Base-by-base conservation (phyloP, 2,113 vertebrate species). In the Phodopus roborovskii region DNA sequence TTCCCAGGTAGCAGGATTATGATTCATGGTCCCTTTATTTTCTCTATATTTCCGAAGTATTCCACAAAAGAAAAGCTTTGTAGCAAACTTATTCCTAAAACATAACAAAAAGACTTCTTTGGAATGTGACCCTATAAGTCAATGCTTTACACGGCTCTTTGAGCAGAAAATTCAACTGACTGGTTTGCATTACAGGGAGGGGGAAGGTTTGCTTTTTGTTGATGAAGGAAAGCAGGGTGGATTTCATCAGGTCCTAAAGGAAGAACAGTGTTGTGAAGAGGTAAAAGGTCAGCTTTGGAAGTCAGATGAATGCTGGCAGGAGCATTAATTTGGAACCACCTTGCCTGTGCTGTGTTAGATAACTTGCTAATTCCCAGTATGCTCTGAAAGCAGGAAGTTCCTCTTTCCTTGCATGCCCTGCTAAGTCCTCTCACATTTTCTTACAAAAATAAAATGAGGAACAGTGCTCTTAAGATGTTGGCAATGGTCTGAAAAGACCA, bases 221-320 rank as follows among this genome's bases (percentile, higher is more conserved):
- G 84, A n/a, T 95, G 89, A 92, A 71, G 1, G 42, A 39, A 90
- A 79, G 53, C 90, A 92, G 94, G 82, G 95, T 78, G 71, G 64
- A 56, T 90, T 94, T 88, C 26, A 1, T 77, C 79, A 90, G 64
- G 53, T 42, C 36, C 53, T 11, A 45, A 75, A 96, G 94, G 93
- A 96, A 92, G 86, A 62, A 48, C 39, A 86, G 26, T 39, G 36
- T 92, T 66, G 71, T 24, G 33, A 9, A n/a, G 70, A 88, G 93
- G 94, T 62, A 71, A 95, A 94, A 96, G 92, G 87, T 94, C 88
- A 66, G 60, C 75, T 9, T 0, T 73, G 88, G 90, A 92, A 88
- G 64, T 88, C 81, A 92, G 84, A 78, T 74, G 92, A 73, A 86
- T 95, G 88, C 71, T 90, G 95, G 33, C 88, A 39, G 88, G 53